A percentile compares a stretch with the other conserved stretches of the same genome.
Evolutionary conservation across 2,113 vertebrate genomes (phyloP).

Genomic region (Tinamus guttatus): DNA sequence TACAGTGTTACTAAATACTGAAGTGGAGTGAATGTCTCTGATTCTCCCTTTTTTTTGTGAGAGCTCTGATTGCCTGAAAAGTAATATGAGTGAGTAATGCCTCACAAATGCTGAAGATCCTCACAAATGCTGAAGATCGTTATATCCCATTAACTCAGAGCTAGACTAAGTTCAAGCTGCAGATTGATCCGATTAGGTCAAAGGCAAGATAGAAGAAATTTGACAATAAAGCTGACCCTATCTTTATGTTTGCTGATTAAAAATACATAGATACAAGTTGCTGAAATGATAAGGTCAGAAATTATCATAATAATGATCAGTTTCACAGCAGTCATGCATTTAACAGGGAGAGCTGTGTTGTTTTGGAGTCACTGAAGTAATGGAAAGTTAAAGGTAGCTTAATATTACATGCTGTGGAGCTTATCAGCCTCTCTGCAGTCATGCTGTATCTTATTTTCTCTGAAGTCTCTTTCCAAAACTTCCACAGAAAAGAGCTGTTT

Average conservation of each 20-base stretch:
- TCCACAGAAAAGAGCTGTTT: neutral
- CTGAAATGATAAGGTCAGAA: neutral
- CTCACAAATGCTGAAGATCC: neutral
- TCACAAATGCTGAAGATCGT: neutral
- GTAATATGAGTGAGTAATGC: too few species aligned
- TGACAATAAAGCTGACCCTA: neutral
- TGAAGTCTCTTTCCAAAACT: neutral
- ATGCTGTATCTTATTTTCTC: neutral
- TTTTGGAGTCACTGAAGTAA: neutral
- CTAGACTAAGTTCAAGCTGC: neutral
- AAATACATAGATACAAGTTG: neutral
- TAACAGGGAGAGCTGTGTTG: neutral
- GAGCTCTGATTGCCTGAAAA: neutral
- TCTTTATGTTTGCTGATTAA: neutral
- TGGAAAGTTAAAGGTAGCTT: neutral
- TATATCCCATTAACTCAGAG: neutral
- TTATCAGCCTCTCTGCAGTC: neutral
- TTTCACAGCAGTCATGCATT: neutral
- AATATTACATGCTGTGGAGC: neutral
- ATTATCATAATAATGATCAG: neutral
- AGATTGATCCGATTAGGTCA: neutral
- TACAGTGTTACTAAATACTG: neutral
- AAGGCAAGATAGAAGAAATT: neutral
- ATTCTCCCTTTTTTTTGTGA: neutral
- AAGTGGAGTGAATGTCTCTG: neutral